Base-by-base conservation (phyloP, 2,888 invertebrate genomes). In the Podotricha telesiphe region DNA sequence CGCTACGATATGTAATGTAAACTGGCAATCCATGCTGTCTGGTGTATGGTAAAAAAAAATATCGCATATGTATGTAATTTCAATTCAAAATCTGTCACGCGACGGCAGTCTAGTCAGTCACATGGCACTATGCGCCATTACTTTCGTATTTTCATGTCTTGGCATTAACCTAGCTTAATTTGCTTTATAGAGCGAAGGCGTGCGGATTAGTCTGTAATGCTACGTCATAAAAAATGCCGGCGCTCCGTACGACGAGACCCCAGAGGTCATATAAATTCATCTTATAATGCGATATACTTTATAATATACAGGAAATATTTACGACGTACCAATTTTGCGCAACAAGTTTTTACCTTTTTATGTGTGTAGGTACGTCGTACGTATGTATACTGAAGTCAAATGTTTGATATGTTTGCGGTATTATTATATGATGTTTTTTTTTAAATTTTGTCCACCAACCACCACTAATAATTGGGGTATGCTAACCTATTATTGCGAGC, bases 111-210 rank as follows among this genome's bases (percentile, higher is more conserved):
- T 28, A 53, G 53, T n/a, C 20, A 53, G 53, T n/a, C 53, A 37
- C 55, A 55, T 55, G 34, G 5, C 17, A 37, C 17, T 6, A 17
- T 11, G 55, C 10, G n/a, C 55, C n/a, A 62, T 50, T 50, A 48
- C 62, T 20, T 34, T n/a, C 20, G 15, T 48, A 65, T 56, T 56
- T 65, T 56, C 56, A 47, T 19, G 56, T 20, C 34, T 19, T 34
- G 17, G 67, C 47, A 65, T 64, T 67, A 70, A 70, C 55, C 61
- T 65, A 47, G 67, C 67, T 70, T 70, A 67, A 70, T 70, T 67
- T 70, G 61, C 67, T 70, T 70, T 70, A 70, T 70, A 65, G 65
- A 64, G 67, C 48, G 20, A 55, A 65, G 59, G 65, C 42, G 48
- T 48, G 42, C 47, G 67, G 70, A 70, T 67, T 70, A 67, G 61